A percentile compares a stretch with the other conserved stretches of the same genome.
Evolutionary conservation across 1,140 invertebrate species (phyloP).

Genomic region (Choristoneura fumiferana): DNA sequence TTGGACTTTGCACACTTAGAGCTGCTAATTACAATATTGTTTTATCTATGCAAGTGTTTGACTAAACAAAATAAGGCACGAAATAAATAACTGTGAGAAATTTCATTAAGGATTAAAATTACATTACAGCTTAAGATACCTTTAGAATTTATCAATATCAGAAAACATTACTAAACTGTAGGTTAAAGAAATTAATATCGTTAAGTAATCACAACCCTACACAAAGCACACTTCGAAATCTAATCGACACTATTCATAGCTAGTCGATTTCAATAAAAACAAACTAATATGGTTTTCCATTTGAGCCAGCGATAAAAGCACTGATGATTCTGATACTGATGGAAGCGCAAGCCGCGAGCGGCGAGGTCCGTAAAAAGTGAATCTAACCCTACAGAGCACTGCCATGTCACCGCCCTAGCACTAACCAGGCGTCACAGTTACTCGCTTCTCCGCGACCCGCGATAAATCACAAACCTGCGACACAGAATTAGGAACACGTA

Average conservation of each 20-base stretch:
- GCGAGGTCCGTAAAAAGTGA: conserved; percentile 44
- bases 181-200: no score
- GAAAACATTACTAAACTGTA: no score
- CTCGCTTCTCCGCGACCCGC: not conserved
- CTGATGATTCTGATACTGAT: conserved; percentile 40
- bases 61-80: no score
- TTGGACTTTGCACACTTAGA: no score
- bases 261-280: conserved; percentile 15
- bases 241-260: not conserved
- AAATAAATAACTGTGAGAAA: no score
- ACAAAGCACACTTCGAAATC: no score
- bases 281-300: conserved; percentile 38
- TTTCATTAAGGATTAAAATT: no score
- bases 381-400: conserved; percentile 26
- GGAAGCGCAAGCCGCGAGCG: conserved; percentile 27
- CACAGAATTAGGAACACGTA: conserved; percentile 8
- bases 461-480: conserved; percentile 9
- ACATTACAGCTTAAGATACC: no score
- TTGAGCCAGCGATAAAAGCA: conserved; percentile 46
- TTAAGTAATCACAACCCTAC: no score
- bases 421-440: not conserved
- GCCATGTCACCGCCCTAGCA: not conserved
- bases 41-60: no score
- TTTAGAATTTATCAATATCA: no score
- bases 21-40: no score